Evolutionary conservation across 2,797 vertebrate species (phyloP).

Genomic region (Anguilla pacifica): DNA sequence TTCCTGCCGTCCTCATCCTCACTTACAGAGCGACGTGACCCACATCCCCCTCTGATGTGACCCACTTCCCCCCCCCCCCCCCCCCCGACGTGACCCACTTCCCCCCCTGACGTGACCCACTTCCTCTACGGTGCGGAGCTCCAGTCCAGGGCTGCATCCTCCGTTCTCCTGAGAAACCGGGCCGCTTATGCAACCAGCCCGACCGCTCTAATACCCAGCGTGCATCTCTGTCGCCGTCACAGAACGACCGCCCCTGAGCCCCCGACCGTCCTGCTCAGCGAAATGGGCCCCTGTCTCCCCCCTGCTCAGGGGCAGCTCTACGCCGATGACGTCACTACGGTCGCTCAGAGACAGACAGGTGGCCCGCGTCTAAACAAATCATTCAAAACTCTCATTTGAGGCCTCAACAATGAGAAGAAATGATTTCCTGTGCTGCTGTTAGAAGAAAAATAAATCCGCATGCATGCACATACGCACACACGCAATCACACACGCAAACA

Average conservation of each 20-base stretch:
- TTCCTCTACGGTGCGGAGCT: constrained; percentile 7
- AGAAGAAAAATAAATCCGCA: background rate
- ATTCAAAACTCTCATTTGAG: background rate
- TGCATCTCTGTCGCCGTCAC: background rate
- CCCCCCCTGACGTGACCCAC: constrained; percentile 19
- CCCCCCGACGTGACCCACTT: constrained; percentile 8
- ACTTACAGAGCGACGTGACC: constrained; percentile 4
- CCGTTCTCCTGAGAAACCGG: background rate
- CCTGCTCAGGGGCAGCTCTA: background rate
- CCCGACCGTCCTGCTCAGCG: background rate
- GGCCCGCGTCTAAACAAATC: background rate
- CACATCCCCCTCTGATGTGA: constrained; percentile 24
- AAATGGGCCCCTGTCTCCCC: background rate
- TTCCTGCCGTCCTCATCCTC: constrained; percentile 7
- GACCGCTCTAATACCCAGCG: background rate
- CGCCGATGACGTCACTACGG: background rate
- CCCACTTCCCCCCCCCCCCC: constrained; percentile 21
- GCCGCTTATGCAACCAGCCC: constrained; percentile 26
- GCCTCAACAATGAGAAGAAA: background rate
- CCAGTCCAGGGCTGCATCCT: background rate
- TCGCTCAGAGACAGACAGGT: background rate
- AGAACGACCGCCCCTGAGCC: background rate
- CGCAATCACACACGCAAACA: background rate
- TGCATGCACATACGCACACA: background rate
- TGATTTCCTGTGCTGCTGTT: background rate